These are phyloP conservation scores for Podarcis raffonei DNA, from an alignment of 2,113 vertebrate species.

Conservation along the genomic window DNA sequence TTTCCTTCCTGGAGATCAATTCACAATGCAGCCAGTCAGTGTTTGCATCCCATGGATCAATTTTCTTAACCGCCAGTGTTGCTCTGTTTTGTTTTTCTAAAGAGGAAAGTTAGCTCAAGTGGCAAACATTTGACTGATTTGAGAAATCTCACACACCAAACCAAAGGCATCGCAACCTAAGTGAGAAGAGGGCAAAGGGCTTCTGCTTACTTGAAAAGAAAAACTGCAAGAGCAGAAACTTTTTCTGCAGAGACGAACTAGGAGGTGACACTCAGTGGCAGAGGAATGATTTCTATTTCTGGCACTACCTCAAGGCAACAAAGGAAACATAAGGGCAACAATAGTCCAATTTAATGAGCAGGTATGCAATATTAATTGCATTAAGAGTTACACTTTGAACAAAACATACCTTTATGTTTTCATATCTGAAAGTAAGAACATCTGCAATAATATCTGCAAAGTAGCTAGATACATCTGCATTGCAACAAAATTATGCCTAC, in stretches of 20 bases:
- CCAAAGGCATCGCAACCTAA: slow-evolving; percentile 25
- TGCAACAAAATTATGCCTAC: background rate
- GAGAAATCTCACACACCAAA: background rate
- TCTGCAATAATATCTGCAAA: slow-evolving; percentile 12
- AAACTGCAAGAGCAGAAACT: slow-evolving; percentile 25
- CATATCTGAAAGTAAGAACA: slow-evolving; percentile 22
- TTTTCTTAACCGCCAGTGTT: slow-evolving; percentile 33
- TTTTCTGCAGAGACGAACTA: slow-evolving; percentile 48
- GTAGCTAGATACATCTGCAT: background rate
- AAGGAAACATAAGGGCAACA: slow-evolving; percentile 45
- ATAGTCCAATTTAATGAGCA: slow-evolving; percentile 71
- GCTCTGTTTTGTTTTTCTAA: slow-evolving; percentile 39
- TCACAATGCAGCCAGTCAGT: background rate
- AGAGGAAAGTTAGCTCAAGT: slow-evolving; percentile 34
- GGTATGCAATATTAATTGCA: slow-evolving; percentile 74
- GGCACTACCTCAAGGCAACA: slow-evolving; percentile 64
- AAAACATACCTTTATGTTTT: slow-evolving; percentile 62
- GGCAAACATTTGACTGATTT: slow-evolving; percentile 34
- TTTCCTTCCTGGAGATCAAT: slow-evolving; percentile 51
- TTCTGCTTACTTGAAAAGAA: slow-evolving; percentile 33
- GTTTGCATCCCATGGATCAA: background rate
- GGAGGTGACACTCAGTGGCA: slow-evolving; percentile 17
- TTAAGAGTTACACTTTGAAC: slow-evolving; percentile 62
- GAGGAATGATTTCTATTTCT: slow-evolving; percentile 62
- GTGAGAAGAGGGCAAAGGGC: background rate